These are phyloP conservation scores for Drosophila simulans DNA, from an alignment of 1,140 invertebrate genomes.

Conservation along the genomic window DNA sequence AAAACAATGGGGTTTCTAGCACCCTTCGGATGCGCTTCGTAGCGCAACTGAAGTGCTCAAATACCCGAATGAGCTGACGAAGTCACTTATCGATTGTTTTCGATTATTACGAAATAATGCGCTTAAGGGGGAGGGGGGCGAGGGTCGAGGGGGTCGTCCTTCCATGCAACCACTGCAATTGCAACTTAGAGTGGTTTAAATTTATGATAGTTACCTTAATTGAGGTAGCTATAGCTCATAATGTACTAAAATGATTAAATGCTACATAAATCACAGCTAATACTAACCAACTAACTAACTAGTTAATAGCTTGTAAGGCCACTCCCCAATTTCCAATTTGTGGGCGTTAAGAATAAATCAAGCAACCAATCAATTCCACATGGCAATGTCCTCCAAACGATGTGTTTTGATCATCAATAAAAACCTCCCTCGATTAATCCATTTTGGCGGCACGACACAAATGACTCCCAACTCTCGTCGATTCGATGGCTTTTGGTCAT, in stretches of 20 bases:
- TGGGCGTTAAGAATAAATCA: slow-evolving; percentile 40
- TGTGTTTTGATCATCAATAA: slow-evolving; percentile 64
- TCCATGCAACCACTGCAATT: slow-evolving; percentile 25
- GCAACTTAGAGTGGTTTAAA: not conserved
- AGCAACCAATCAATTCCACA: slow-evolving; percentile 21
- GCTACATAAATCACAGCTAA: not conserved
- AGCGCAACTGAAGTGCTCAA: slow-evolving; percentile 37
- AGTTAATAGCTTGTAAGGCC: slow-evolving; percentile 31
- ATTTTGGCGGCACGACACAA: slow-evolving; percentile 53
- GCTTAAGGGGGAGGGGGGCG: not conserved
- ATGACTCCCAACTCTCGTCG: slow-evolving; percentile 21
- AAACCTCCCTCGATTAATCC: slow-evolving; percentile 60
- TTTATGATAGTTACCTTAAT: not conserved
- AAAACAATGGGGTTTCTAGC: slow-evolving; percentile 41
- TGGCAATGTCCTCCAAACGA: slow-evolving; percentile 48
- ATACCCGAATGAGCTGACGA: slow-evolving; percentile 36
- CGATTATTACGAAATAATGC: slow-evolving; percentile 42
- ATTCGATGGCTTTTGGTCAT: slow-evolving; percentile 63
- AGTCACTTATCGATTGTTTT: slow-evolving; percentile 42
- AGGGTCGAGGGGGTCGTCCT: not conserved
- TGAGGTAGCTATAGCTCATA: too few species aligned
- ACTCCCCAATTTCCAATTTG: slow-evolving; percentile 11
- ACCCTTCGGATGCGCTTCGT: slow-evolving; percentile 45
- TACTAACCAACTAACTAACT: not conserved
- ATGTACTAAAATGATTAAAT: too few species aligned